Evolutionary conservation across 1,140 invertebrate genomes (phyloP), one percentile per base, ranked within the genome.

Genomic region (Microplitis mediator): DNA sequence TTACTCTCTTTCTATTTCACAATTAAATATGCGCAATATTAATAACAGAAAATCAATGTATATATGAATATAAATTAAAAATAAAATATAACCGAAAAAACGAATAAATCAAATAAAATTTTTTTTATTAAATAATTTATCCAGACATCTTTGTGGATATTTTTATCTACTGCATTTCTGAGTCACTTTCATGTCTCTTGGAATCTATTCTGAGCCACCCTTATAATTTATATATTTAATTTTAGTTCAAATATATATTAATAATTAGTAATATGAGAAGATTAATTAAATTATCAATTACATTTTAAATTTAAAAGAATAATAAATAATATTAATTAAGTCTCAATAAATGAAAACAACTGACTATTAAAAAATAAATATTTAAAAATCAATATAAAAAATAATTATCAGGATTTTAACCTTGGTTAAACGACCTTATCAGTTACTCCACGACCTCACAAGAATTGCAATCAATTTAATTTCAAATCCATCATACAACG

Each of bases 111-210:
- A 13, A 54, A 14, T 54, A n/a, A 11, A 3, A 5, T 54, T 11
- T 54, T 54, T 54, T 54, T 54, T 54, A 5, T 3, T 14, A 5
- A 4, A 54, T 14, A 54, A n/a, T 5, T 54, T 54, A 54, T 54
- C n/a, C n/a, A 45, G 11, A 11, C 39, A 45, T 54, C 32, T 63
- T 63, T 63, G 61, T 63, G 61, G 35, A 63, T 63, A 63, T 63
- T 63, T 63, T 63, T 63, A n/a, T 39, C 11, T 34, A n/a, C 8
- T 63, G n/a, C 61, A 16, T 39, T 14, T 63, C 61, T 45, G 61
- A 63, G 61, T 63, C 61, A 39, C 35, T 63, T 63, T 35, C n/a
- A 11, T 9, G 39, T 45, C 5, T 16, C 61, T n/a, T 32, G 11
- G 35, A 5, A 35, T 63, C 61, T 63, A 63, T 36, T 39, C 35